These are phyloP conservation scores for Vombatus ursinus DNA, from an alignment of 2,113 vertebrate genomes.

Conservation along the genomic window DNA sequence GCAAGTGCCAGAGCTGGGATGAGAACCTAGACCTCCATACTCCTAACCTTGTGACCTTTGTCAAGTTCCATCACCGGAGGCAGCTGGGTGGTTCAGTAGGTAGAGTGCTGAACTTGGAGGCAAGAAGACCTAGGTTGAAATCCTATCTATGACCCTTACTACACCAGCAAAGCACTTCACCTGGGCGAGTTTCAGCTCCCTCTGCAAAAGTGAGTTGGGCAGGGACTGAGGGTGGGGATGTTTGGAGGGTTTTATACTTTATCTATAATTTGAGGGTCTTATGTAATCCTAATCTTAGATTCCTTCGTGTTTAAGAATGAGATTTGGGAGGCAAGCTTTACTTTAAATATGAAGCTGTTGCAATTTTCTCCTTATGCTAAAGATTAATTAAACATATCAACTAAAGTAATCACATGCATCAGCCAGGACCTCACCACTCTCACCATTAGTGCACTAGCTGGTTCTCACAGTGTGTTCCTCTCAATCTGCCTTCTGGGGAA, in stretches of 20 bases:
- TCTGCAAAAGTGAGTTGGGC: not conserved
- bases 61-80: not conserved
- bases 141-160: not conserved
- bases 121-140: not conserved
- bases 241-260: not conserved
- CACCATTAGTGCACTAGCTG: rapidly evolving
- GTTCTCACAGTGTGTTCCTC: not conserved
- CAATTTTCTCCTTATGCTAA: not conserved
- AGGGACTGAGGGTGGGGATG: not conserved
- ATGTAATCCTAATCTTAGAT: not conserved
- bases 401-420: not conserved
- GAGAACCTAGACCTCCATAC: not conserved
- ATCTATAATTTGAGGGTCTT: not conserved
- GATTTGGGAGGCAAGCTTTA: not conserved
- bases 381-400: not conserved
- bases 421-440: not conserved
- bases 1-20: not conserved
- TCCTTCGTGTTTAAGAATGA: not conserved
- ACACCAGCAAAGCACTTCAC: not conserved
- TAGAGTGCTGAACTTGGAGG: not conserved
- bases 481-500: not conserved
- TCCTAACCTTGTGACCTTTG: not conserved
- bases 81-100: not conserved
- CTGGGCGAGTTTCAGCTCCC: not conserved
- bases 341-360: not conserved